Evolutionary conservation across 2,797 vertebrate species (phyloP), one percentile per base, ranked within the genome.

Genomic region (Natrix natrix): DNA sequence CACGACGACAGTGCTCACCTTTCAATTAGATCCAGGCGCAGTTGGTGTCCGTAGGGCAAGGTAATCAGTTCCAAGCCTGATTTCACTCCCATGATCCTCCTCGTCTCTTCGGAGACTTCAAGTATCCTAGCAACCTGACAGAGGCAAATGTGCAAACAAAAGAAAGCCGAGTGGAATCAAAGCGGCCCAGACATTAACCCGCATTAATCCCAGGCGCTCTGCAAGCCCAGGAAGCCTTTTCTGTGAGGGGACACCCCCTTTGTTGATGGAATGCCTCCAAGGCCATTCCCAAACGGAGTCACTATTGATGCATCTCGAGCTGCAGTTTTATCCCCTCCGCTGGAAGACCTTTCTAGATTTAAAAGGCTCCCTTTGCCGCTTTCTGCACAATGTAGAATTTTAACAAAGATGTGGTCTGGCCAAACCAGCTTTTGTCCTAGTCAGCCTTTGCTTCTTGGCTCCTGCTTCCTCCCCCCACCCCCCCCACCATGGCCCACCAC

Each of bases 1-100:
- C 43, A 24, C 22, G 24, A 48, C 10, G 22, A 22, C 8, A 93
- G 69, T 5, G 52, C 95, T 97, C 98, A 99, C 99, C 99, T 98
- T 97, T 99, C 99, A 93, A 99, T 98, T 91, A 99, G 98, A 97
- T 99, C 99, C 94, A 98, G 98, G 92, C 99, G 98, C 95, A 99
- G 98, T 96, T 99, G 99, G 90, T 96, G 98, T 86, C 99, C 99
- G 0, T 99, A 98, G 0, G 99, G 99, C 97, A 99, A 96, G 11
- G 99, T 99, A 94, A 99, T 98, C 94, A 99, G 97, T 96, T 99
- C 99, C 95, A 99, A 97, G 54, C 99, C 99, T 0, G 99, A 99
- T 94, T 97, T 97, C 96, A 99, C 98, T 37, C 99, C 99, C 99
- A 99, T 99, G 95, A 96, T 98, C 97, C 96, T 97, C 97, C 96